phyloP scores from a whole-genome alignment of 2,113 vertebrate genomes.

The Felis chaus region DNA sequence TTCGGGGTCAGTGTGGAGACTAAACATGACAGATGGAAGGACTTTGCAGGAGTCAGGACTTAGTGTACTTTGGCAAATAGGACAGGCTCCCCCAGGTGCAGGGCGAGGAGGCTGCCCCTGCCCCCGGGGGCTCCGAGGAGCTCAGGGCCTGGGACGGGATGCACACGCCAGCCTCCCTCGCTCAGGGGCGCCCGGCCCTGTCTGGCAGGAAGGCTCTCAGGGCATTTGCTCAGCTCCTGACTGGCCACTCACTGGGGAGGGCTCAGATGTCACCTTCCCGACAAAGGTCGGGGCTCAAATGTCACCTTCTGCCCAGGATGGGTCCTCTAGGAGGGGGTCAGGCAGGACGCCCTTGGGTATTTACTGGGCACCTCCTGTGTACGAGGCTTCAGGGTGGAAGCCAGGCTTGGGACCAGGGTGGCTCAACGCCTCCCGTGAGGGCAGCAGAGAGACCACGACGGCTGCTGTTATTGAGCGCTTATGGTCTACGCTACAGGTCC shows the following conservation, averaged over 20 bases:
- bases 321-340: neutral
- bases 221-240: neutral
- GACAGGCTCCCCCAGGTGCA: neutral
- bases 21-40: rapidly evolving
- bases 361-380: neutral
- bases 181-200: no score
- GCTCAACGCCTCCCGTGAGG: neutral
- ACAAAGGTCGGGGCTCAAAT: neutral
- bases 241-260: neutral
- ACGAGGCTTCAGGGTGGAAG: neutral
- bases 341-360: neutral
- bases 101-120: neutral
- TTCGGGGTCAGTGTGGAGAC: neutral
- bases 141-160: neutral
- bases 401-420: neutral
- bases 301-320: neutral
- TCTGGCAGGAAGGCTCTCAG: neutral
- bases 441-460: neutral
- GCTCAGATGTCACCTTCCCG: neutral
- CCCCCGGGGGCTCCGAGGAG: neutral
- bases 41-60: neutral
- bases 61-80: rapidly evolving
- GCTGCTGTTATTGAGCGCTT: neutral
- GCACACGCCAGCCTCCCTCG: rapidly evolving
- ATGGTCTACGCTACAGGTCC: rapidly evolving